phyloP scores from a whole-genome alignment of 2,113 vertebrate genomes.

The Condylura cristata region DNA sequence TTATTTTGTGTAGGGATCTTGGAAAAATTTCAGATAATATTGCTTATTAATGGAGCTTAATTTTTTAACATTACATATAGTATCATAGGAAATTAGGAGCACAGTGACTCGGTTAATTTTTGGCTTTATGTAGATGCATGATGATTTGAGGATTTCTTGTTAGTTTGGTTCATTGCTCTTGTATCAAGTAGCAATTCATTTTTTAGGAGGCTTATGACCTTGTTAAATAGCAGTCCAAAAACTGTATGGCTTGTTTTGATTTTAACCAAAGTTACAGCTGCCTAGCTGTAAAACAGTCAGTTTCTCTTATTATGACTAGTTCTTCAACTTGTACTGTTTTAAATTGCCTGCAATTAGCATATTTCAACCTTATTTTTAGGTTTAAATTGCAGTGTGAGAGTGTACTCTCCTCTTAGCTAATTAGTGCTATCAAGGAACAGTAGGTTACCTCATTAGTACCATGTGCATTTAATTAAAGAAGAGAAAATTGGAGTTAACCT shows the following conservation, averaged over 20 bases:
- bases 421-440: constrained; percentile 98
- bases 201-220: constrained; percentile 80
- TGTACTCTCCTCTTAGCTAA: constrained; percentile 95
- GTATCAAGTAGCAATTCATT: constrained; percentile 50
- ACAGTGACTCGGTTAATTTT: background rate
- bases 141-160: background rate
- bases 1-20: background rate
- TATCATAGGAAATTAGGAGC: background rate
- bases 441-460: constrained; percentile 99
- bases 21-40: background rate
- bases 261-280: constrained; percentile 88
- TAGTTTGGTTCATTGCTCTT: constrained; percentile 1
- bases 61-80: constrained; percentile 37
- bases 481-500: constrained; percentile 98
- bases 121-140: background rate
- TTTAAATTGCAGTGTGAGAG: constrained; percentile 95
- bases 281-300: constrained; percentile 88
- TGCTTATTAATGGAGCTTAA: constrained; percentile 43
- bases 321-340: constrained; percentile 90
- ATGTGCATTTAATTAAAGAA: constrained; percentile 99
- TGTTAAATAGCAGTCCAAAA: constrained; percentile 85
- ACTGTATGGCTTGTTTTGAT: constrained; percentile 86
- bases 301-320: constrained; percentile 93
- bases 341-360: constrained; percentile 97
- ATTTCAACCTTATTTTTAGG: constrained; percentile 96